Base-by-base conservation (phyloP, 2,113 vertebrate species). In the Nymphicus hollandicus region DNA sequence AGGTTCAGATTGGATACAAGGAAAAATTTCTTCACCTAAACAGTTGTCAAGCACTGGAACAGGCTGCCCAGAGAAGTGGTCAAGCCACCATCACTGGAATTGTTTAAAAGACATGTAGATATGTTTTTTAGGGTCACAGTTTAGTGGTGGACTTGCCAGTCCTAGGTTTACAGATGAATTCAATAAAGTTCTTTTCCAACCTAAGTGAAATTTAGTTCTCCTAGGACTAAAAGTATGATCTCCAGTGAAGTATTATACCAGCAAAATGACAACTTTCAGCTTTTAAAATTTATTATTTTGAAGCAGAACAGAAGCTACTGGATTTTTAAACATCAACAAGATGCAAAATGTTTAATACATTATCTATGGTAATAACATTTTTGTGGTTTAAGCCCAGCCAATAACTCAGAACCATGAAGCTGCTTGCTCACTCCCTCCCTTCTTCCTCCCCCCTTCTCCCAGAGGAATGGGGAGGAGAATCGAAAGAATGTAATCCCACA, bases 81-180 rank as follows among this genome's bases (percentile, higher is more conserved):
- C 3, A 17, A 60, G 11, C n/a, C 33, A 25, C 8, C 24, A 25
- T 13, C 11, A 20, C 28, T 41, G 28, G 28, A 71, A 4, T 16
- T 17, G 31, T 55, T 85, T 50, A 24, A 61, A 88, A 69, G 24
- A 63, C 0, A 0, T 11, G 3, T 27, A 27, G 11, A 31, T 16
- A 13, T 31, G 10, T 2, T 1, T 0, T 31, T 55, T 20, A n/a
- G 17, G 23, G 15, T 33, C 3, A 44, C 8, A 5, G 27, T 31
- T 71, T n/a, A 55, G 31, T 44, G 13, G 12, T 73, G 7, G 3
- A 50, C 17, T 35, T 81, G 24, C 13, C 20, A 68, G 9, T 12
- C 10, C 11, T 31, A 25, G 5, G 14, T 55, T 69, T 20, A 24
- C 2, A 2, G 25, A 8, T 76, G 35, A n/a, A 56, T 37, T 41